These are phyloP conservation scores for Anolis carolinensis DNA, from an alignment of 2,113 vertebrate species.

Conservation along the genomic window DNA sequence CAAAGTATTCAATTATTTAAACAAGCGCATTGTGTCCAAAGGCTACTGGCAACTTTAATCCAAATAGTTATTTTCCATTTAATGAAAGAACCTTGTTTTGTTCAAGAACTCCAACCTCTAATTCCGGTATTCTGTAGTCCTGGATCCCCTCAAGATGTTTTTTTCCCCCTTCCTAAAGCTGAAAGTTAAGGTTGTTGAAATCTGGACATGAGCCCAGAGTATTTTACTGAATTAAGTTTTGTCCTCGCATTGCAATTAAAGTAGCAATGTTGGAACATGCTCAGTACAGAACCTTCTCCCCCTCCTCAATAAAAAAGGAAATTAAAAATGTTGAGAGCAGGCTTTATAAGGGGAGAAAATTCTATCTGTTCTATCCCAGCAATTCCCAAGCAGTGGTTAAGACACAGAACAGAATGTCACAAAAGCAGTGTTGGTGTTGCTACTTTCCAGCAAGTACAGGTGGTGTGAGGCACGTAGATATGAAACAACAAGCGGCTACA, in stretches of 20 bases:
- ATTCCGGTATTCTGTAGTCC: constrained; percentile 8
- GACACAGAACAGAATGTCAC: not conserved
- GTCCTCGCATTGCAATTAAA: constrained; percentile 19
- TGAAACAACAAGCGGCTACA: not conserved
- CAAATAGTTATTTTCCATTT: constrained; percentile 18
- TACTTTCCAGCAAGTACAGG: not conserved
- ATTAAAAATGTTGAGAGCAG: not conserved
- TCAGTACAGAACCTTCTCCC: not conserved
- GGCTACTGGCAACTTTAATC: constrained; percentile 25
- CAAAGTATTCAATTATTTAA: constrained; percentile 24
- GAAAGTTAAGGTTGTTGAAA: constrained; percentile 16
- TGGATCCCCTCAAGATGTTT: not conserved
- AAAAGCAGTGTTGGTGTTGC: not conserved
- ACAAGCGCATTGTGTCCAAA: constrained; percentile 18
- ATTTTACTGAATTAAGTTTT: constrained; percentile 34
- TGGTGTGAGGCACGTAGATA: not conserved
- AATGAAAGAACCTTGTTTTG: not conserved
- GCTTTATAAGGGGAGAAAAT: not conserved
- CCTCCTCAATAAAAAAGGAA: not conserved
- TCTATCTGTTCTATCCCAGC: not conserved
- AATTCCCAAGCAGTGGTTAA: constrained; percentile 1
- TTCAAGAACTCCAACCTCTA: not conserved
- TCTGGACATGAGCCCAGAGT: constrained; percentile 37
- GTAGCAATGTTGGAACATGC: constrained; percentile 6
- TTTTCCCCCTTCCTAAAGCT: not conserved